Evolutionary conservation across 2,113 vertebrate genomes (phyloP).

Genomic region (Ivindomyrus marchei): DNA sequence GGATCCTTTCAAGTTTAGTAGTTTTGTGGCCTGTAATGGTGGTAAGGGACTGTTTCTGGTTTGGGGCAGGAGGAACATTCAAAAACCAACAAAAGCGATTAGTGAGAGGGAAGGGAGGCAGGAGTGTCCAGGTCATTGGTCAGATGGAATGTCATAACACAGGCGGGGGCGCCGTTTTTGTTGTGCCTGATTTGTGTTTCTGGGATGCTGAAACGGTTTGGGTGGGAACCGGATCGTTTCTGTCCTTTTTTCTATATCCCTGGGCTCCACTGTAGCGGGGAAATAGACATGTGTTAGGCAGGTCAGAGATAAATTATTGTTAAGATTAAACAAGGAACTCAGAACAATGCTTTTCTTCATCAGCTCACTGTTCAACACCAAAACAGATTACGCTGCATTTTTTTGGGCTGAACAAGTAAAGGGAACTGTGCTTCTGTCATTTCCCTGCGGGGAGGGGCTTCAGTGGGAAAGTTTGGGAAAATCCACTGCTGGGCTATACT

Average conservation of each 20-base stretch:
- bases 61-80: constrained; percentile 33
- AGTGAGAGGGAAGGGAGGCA: constrained; percentile 22
- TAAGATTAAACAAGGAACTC: constrained; percentile 48
- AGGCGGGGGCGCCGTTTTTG: constrained; percentile 35
- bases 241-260: constrained; percentile 36
- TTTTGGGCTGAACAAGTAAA: constrained; percentile 38
- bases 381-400: constrained; percentile 36
- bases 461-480: background rate
- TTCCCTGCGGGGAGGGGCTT: background rate
- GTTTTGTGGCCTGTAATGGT: constrained; percentile 21
- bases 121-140: constrained; percentile 39
- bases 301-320: constrained; percentile 32
- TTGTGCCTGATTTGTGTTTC: constrained; percentile 1
- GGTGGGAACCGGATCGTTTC: constrained; percentile 28
- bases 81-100: constrained; percentile 50
- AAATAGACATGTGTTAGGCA: background rate
- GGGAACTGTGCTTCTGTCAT: background rate
- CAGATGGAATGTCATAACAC: constrained; percentile 46
- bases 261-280: constrained; percentile 39
- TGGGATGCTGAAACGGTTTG: background rate
- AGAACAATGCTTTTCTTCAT: constrained; percentile 56
- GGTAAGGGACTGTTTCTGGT: background rate
- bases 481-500: background rate
- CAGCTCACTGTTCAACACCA: constrained; percentile 33
- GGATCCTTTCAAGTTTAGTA: background rate